Evolutionary conservation across 2,888 invertebrate genomes (phyloP).

Genomic region (Palloptera scutellata): DNA sequence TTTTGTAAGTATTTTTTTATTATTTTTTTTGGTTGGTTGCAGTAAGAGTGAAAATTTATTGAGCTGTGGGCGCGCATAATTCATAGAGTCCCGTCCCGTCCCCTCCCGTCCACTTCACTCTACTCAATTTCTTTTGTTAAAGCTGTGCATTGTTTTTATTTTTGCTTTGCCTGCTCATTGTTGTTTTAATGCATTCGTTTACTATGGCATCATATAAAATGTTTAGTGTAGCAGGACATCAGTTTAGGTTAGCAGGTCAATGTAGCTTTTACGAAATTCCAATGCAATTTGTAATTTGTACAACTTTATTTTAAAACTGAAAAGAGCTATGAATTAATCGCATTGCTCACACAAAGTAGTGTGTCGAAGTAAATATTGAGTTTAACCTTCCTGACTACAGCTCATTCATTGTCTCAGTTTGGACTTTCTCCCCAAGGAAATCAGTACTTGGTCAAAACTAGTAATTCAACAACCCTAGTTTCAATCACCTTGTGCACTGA

Average conservation of each 20-base stretch:
- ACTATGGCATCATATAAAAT: too few species aligned
- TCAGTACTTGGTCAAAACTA: too few species aligned
- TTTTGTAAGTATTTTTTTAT: slow-evolving; percentile 38
- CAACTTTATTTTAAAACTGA: not conserved
- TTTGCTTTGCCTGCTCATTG: slow-evolving; percentile 8
- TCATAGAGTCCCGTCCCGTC: slow-evolving; percentile 48
- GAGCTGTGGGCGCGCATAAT: slow-evolving; percentile 62
- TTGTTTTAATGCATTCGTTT: too few species aligned
- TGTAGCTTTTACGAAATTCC: slow-evolving; percentile 33
- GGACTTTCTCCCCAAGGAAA: too few species aligned
- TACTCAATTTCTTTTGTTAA: slow-evolving; percentile 9
- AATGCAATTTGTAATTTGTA: slow-evolving; percentile 50
- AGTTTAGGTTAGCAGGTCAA: slow-evolving; percentile 61
- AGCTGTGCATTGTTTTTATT: slow-evolving; percentile 7
- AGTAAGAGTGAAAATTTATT: slow-evolving; percentile 39
- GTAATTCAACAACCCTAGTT: too few species aligned
- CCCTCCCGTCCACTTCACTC: not conserved
- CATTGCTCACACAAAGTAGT: too few species aligned
- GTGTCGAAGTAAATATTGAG: too few species aligned
- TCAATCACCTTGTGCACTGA: too few species aligned
- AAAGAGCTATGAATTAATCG: too few species aligned
- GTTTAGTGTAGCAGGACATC: slow-evolving; percentile 29
- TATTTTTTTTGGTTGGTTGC: slow-evolving; percentile 32
- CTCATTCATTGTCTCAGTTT: too few species aligned
- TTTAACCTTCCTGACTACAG: too few species aligned